phyloP scores from a whole-genome alignment of 2,113 vertebrate genomes.

The Halcyon senegalensis region DNA sequence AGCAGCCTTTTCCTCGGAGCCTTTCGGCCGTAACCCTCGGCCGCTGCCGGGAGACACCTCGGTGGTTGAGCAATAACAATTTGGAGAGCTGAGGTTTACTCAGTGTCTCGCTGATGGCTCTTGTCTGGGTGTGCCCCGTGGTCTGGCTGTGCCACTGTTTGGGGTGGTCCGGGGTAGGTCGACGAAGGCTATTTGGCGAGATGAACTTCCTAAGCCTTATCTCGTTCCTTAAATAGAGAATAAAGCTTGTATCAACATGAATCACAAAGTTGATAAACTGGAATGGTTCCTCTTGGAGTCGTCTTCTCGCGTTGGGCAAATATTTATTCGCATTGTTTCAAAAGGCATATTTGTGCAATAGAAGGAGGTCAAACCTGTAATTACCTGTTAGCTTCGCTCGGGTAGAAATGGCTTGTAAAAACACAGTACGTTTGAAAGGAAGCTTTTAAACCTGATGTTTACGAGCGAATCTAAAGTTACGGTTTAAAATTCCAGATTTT shows the following conservation, averaged over 20 bases:
- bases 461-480: background rate
- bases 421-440: background rate
- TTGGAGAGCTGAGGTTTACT: background rate
- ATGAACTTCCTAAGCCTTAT: conserved; percentile 9
- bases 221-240: conserved; percentile 45
- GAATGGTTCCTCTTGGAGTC: conserved; percentile 55
- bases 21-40: background rate
- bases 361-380: conserved; percentile 61
- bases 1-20: accelerated
- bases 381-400: conserved; percentile 34
- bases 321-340: conserved; percentile 61
- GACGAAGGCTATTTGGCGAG: background rate
- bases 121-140: background rate
- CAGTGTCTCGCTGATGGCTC: background rate
- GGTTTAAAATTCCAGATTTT: background rate
- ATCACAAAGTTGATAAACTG: conserved; percentile 63
- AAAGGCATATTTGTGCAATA: conserved; percentile 57
- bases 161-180: background rate
- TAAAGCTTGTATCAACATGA: conserved; percentile 53
- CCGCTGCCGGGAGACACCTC: background rate
- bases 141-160: background rate
- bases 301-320: conserved; percentile 47
- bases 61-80: background rate
- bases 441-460: background rate
- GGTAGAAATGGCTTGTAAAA: background rate